Evolutionary conservation across 2,113 vertebrate genomes (phyloP).

Genomic region (Chamaea fasciata): DNA sequence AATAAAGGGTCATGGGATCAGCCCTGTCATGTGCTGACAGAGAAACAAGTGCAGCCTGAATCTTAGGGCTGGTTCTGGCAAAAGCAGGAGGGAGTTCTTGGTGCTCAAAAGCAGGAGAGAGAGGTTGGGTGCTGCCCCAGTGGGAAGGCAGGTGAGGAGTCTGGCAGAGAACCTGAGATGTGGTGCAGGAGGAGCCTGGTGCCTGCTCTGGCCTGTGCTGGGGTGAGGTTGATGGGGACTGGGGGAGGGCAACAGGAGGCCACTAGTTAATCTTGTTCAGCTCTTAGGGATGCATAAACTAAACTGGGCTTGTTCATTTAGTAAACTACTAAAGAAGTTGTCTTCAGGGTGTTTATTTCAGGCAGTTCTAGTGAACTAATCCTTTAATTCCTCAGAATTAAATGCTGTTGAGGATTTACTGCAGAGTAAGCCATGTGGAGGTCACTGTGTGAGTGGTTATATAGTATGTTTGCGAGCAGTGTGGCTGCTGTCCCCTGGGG

Average conservation of each 20-base stretch:
- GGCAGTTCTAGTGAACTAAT: neutral
- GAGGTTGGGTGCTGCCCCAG: neutral
- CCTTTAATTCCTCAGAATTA: conserved; percentile 38
- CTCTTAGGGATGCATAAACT: neutral
- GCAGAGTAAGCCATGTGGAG: neutral
- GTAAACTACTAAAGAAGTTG: neutral
- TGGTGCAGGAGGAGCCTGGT: neutral
- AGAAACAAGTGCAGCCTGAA: fast-evolving
- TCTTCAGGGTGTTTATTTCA: conserved; percentile 8
- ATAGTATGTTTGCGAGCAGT: neutral
- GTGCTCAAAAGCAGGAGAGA: neutral
- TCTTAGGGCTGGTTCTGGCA: neutral
- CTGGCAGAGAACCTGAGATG: neutral
- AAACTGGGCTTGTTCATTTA: neutral
- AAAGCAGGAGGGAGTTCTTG: neutral
- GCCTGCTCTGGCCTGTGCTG: neutral
- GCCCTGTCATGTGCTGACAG: neutral
- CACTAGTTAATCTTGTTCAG: neutral
- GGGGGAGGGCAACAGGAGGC: neutral
- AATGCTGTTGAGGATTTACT: neutral
- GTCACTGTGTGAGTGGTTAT: neutral
- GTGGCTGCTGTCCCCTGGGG: neutral
- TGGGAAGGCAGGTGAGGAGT: neutral
- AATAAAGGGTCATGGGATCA: neutral
- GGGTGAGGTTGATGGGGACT: neutral